phyloP scores from a whole-genome alignment of 2,888 invertebrate species.

The Steinernema carpocapsae region DNA sequence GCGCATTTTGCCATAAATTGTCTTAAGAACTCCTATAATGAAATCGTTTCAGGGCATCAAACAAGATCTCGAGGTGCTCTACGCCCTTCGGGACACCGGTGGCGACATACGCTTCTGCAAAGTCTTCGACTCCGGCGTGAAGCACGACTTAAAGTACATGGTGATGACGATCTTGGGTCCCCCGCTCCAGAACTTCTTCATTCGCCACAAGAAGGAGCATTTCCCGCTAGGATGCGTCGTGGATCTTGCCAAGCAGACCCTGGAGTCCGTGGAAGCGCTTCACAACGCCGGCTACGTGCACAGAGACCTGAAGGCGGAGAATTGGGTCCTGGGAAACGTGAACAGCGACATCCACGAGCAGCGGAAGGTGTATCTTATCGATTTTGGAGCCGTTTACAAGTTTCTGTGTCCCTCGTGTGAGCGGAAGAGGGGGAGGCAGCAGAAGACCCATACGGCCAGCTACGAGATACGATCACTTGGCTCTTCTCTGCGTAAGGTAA shows the following conservation, averaged over 20 bases:
- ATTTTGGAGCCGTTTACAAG: constrained; percentile 10
- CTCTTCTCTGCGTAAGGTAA: too few relatives aligned
- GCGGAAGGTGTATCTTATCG: background rate
- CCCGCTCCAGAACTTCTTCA: constrained; percentile 9
- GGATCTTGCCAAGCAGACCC: constrained; percentile 2
- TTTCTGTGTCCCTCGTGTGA: background rate
- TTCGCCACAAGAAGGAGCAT: constrained; percentile 6
- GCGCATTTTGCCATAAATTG: too few relatives aligned
- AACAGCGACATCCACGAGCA: constrained; percentile 10
- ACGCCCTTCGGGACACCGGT: background rate
- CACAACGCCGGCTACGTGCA: constrained; percentile 7
- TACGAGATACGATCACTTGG: too few relatives aligned
- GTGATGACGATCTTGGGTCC: constrained; percentile 2
- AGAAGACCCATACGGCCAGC: too few relatives aligned
- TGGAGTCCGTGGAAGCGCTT: constrained; percentile 14
- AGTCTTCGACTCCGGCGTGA: constrained; percentile 5
- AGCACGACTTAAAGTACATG: constrained; percentile 15
- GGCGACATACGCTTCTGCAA: constrained; percentile 10
- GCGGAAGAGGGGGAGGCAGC: constrained; percentile 10
- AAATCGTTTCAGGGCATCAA: background rate
- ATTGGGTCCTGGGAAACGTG: background rate
- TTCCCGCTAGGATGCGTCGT: constrained; percentile 9
- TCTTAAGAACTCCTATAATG: too few relatives aligned
- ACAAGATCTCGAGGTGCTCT: constrained; percentile 4
- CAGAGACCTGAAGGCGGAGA: constrained; percentile 10